A percentile compares a stretch with the other conserved stretches of the same genome.
Evolutionary conservation across 2,113 vertebrate species (phyloP).

Genomic region (Coryphaenoides rupestris): DNA sequence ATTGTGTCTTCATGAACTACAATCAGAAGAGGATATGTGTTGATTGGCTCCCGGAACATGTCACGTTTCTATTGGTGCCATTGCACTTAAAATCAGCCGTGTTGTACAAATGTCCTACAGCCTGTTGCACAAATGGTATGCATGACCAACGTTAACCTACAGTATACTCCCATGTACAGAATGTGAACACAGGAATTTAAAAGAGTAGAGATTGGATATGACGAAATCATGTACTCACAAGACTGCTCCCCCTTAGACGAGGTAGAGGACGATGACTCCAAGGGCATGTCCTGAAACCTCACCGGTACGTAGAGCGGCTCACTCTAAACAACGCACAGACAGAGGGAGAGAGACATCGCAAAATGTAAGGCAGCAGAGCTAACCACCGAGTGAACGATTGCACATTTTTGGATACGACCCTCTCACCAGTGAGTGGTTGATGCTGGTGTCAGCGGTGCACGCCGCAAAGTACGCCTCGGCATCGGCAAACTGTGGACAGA

Average conservation of each 20-base stretch:
- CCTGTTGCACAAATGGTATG: no score
- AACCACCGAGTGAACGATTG: background rate
- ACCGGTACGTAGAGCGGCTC: slow-evolving; percentile 95
- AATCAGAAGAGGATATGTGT: no score
- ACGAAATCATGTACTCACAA: slow-evolving; percentile 72
- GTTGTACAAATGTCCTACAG: no score
- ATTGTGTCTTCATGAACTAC: no score
- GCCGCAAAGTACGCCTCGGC: slow-evolving; percentile 86
- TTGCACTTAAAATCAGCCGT: no score
- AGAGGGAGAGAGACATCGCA: background rate
- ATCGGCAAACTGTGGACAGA: slow-evolving; percentile 83
- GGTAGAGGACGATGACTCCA: slow-evolving; percentile 61
- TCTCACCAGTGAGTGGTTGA: slow-evolving; percentile 86
- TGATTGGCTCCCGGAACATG: no score
- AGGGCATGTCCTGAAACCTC: slow-evolving; percentile 89
- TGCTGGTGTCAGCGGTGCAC: slow-evolving; percentile 79
- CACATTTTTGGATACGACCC: slow-evolving; percentile 27
- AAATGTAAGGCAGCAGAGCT: background rate
- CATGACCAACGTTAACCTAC: no score
- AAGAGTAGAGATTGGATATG: no score
- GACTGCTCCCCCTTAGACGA: slow-evolving; percentile 52
- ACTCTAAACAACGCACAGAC: slow-evolving; percentile 75
- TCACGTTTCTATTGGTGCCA: no score
- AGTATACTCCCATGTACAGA: no score
- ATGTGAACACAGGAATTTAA: no score